Evolutionary conservation across 2,888 invertebrate genomes (phyloP).

Genomic region (Tanytarsus gracilentus): DNA sequence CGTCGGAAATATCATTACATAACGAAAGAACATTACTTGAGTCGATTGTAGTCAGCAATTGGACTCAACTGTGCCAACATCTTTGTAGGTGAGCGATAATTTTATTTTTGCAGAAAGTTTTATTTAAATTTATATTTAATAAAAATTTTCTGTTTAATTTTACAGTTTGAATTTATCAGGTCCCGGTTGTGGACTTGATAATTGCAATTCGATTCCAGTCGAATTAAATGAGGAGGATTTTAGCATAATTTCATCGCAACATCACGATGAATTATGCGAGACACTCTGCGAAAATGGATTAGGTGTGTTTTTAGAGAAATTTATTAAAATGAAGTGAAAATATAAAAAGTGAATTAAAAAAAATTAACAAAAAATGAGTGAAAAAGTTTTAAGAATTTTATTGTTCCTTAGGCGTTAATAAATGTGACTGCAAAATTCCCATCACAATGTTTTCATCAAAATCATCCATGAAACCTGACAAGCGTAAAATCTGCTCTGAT

Average conservation of each 20-base stretch:
- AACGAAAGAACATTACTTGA: neutral
- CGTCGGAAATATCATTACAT: slow-evolving; percentile 16
- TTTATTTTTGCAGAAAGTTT: neutral
- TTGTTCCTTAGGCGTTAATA: slow-evolving; percentile 8
- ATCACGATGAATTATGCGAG: slow-evolving; percentile 46
- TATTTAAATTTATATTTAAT: neutral
- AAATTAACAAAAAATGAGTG: no score
- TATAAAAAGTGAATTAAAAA: no score
- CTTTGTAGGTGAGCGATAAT: slow-evolving; percentile 43
- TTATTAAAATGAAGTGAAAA: neutral
- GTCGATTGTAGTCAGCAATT: slow-evolving; percentile 42
- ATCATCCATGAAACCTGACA: neutral
- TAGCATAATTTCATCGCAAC: neutral
- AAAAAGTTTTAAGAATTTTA: neutral
- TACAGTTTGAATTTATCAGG: slow-evolving; percentile 36
- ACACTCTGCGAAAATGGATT: slow-evolving; percentile 52
- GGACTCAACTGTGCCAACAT: slow-evolving; percentile 44
- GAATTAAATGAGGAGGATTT: neutral
- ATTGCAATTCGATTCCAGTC: slow-evolving; percentile 18
- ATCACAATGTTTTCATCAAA: neutral
- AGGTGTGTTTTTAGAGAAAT: slow-evolving; percentile 39
- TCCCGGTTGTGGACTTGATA: slow-evolving; percentile 35
- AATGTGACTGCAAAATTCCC: slow-evolving; percentile 1
- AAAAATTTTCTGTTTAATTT: neutral
- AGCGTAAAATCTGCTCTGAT: slow-evolving; percentile 5